phyloP scores from a whole-genome alignment of 2,888 invertebrate species.

The Drosophila colorata region DNA sequence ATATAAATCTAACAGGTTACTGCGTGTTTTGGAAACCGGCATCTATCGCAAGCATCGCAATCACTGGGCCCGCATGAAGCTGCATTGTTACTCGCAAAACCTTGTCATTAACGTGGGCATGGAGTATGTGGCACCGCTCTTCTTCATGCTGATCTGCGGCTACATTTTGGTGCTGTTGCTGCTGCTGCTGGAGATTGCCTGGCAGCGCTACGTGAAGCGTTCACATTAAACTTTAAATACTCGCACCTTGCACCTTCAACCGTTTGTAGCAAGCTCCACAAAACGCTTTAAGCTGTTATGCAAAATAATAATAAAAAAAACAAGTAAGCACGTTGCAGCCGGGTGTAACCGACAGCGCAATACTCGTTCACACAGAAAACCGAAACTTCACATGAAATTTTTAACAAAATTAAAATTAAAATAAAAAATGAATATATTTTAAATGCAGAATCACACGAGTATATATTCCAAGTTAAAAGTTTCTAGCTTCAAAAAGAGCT shows the following conservation, averaged over 20 bases:
- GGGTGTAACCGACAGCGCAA: too few relatives aligned
- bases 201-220: conserved; percentile 54
- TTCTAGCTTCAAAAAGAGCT: too few relatives aligned
- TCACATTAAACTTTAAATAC: conserved; percentile 18
- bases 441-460: too few relatives aligned
- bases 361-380: too few relatives aligned
- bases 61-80: conserved; percentile 75
- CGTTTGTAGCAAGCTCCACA: conserved; percentile 4
- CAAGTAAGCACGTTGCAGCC: too few relatives aligned
- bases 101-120: conserved; percentile 81
- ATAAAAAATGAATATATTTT: too few relatives aligned
- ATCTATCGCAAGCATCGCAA: conserved; percentile 75
- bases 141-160: conserved; percentile 74
- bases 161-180: conserved; percentile 70
- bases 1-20: conserved; percentile 47
- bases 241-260: conserved; percentile 18
- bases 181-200: conserved; percentile 72
- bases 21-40: conserved; percentile 81
- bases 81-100: conserved; percentile 78
- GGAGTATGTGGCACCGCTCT: conserved; percentile 83
- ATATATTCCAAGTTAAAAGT: too few relatives aligned
- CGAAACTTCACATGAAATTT: too few relatives aligned
- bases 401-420: too few relatives aligned
- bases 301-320: conserved; percentile 30
- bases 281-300: conserved; percentile 53